Conservation (phyloP, 2,888 invertebrate species). For the Drosophila koepferae region DNA sequence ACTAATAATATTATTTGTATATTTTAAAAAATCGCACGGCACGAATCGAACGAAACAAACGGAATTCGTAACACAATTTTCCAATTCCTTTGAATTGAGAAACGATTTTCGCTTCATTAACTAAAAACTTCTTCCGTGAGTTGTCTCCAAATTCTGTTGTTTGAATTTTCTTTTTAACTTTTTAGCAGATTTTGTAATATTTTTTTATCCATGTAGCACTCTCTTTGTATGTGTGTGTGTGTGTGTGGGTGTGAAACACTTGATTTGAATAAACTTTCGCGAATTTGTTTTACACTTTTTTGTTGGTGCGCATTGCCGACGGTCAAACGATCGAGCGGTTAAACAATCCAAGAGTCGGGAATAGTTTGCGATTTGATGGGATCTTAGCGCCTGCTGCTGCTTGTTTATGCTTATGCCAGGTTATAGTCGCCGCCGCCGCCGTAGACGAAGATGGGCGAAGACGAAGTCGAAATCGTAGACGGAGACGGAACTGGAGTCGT, state of each 20-base stretch:
- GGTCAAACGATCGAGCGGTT: conserved; percentile 45
- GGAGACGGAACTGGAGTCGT: not conserved
- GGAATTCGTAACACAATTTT: conserved; percentile 31
- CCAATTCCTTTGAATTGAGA: conserved; percentile 39
- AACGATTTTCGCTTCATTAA: conserved; percentile 31
- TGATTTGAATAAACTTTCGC: conserved; percentile 22
- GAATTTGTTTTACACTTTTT: conserved; percentile 24
- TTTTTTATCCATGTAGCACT: conserved; percentile 17
- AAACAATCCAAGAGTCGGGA: conserved; percentile 37
- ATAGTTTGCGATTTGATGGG: conserved; percentile 37
- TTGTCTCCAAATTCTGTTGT: conserved; percentile 29
- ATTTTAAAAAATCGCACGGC: conserved; percentile 41
- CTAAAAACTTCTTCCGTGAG: conserved; percentile 18
- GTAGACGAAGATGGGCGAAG: conserved; percentile 10
- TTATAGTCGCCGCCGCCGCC: conserved; percentile 31
- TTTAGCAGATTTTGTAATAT: conserved; percentile 7
- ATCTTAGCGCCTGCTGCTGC: conserved; percentile 46
- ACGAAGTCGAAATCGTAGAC: conserved; percentile 5
- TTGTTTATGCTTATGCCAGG: conserved; percentile 45
- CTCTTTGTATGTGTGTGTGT: conserved; percentile 3
- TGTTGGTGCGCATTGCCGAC: conserved; percentile 54
- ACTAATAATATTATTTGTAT: conserved; percentile 63
- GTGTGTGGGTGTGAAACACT: conserved; percentile 22
- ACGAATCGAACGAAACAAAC: conserved; percentile 25
- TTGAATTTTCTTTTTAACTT: conserved; percentile 7